Evolutionary conservation across 1,140 invertebrate genomes (phyloP).

Genomic region (Octopus bimaculoides): DNA sequence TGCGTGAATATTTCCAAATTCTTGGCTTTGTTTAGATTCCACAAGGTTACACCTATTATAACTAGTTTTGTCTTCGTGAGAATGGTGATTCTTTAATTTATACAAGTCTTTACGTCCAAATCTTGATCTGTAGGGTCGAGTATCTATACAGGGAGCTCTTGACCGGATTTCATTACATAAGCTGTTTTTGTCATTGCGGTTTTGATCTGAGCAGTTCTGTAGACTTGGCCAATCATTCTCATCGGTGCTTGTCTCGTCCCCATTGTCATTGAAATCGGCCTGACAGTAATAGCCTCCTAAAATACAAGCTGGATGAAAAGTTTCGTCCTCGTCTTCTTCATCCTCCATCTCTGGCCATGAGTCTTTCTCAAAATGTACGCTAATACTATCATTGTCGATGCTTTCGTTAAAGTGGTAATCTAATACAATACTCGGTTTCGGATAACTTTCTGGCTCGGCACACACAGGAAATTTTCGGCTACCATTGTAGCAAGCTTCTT

Average conservation of each 20-base stretch:
- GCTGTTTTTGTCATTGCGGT: not conserved
- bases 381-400: not conserved
- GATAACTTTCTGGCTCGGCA: not conserved
- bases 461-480: not conserved
- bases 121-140: too few species aligned
- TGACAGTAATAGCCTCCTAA: not conserved
- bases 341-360: not conserved
- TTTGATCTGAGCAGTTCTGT: not conserved
- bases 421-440: not conserved
- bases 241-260: not conserved
- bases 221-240: slow-evolving; percentile 4
- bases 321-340: not conserved
- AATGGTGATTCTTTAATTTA: too few species aligned
- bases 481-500: not conserved
- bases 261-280: not conserved
- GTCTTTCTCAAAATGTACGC: not conserved
- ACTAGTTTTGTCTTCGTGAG: too few species aligned
- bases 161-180: too few species aligned
- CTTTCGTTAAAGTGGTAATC: not conserved
- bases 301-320: not conserved
- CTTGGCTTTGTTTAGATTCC: not conserved
- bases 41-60: not conserved
- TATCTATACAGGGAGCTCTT: too few species aligned
- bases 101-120: too few species aligned
- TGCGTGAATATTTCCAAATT: not conserved